Evolutionary conservation across 1,140 invertebrate species (phyloP), one percentile per base, ranked within the genome.

Genomic region (Bombus breviceps): DNA sequence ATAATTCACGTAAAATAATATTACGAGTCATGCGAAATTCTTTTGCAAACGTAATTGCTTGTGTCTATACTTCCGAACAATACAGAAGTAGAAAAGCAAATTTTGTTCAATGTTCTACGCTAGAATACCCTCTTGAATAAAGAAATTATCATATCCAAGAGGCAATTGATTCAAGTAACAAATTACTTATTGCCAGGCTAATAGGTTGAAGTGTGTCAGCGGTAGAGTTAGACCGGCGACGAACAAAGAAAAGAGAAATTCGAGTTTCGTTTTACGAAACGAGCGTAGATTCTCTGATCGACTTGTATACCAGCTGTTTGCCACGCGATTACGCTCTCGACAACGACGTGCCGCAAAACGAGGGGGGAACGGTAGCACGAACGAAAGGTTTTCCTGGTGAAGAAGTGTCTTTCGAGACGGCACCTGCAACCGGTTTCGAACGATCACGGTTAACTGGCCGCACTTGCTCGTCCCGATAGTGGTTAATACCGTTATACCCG

Each of bases 401-500:
- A 59, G 76, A 85, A 74, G 34, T 53, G 77, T 68, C 57, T 81
- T 78, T 66, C 53, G 41, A 43, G 68, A 79, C 88, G 89, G 91
- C 88, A 93, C 92, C 87, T 93, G 92, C 90, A 93, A 94, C 94
- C 93, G 93, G 94, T 94, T 94, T 91, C 90, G 83, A 91, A 86
- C 87, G 90, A 93, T 93, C 92, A 89, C 92, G 93, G 92, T 93
- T 93, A 94, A 94, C 91, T 92, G 89, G 90, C 86, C 86, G 89
- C 88, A 75, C 87, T 90, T 86, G 85, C 76, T 64, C 80, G 87
- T 75, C 86, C 75, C 82, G 86, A 82, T 87, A 86, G 86, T 82
- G 81, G 89, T 81, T 69, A 88, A 89, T 94, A 93, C 93, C 93
- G 93, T 94, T 94, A 94, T 85, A 88, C 68, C 62, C 68, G 62